Percentiles rank a stretch among this genome's conserved stretches.
Conservation (phyloP, 2,113 vertebrate genomes). For the Chionodraco myersi region DNA sequence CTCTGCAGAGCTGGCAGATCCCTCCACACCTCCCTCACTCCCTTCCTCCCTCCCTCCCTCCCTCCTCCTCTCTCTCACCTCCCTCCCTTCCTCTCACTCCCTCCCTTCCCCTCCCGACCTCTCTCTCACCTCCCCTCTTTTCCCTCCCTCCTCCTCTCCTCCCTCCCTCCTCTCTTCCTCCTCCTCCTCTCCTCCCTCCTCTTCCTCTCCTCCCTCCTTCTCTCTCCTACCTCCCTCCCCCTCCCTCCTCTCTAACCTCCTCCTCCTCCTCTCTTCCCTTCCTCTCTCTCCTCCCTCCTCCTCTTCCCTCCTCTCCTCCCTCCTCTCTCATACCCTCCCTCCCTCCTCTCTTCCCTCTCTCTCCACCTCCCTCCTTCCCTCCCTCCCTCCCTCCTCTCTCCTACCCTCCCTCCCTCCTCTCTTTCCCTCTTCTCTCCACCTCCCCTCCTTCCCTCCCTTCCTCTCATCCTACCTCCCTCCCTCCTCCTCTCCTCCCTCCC, state of each 20-base stretch:
- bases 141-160: not conserved
- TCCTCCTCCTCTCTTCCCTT: not conserved
- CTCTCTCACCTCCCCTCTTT: not conserved
- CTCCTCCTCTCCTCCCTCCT: not conserved
- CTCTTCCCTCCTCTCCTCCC: not conserved
- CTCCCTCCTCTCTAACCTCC: not conserved
- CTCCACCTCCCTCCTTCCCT: no score
- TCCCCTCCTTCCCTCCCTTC: not conserved
- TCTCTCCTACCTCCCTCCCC: not conserved
- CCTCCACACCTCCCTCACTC: not conserved
- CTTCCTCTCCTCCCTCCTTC: not conserved
- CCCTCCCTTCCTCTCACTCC: not conserved
- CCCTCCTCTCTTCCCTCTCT: no score
- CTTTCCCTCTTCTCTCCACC: slow-evolving; percentile 7
- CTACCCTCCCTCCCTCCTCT: not conserved
- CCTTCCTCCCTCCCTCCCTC: not conserved
- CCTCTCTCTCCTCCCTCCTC: not conserved
- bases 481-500: not conserved
- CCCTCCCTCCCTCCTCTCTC: no score
- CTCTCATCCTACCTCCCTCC: no score
- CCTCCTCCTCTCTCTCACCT: not conserved
- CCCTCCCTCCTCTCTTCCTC: not conserved
- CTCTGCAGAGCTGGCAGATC: slow-evolving; percentile 39
- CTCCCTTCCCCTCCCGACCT: not conserved
- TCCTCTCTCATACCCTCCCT: not conserved